Evolutionary conservation across 2,113 vertebrate species (phyloP), one percentile per base, ranked within the genome.

Genomic region (Chloropsis cyanopogon): DNA sequence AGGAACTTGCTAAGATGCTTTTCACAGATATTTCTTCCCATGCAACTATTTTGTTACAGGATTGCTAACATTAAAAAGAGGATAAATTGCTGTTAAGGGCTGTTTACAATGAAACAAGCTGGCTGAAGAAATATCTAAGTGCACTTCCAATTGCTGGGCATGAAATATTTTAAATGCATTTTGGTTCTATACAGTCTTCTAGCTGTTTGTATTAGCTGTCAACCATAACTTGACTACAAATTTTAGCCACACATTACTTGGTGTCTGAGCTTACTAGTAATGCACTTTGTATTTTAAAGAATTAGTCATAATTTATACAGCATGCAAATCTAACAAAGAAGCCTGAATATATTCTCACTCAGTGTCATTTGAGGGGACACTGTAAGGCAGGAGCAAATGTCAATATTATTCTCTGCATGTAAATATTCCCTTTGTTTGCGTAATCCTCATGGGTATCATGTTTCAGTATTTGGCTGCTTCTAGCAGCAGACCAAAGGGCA

Each of bases 361-460:
- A 25, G 20, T 42, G n/a, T 28, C 25, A 91, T 80, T n/a, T 76
- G 76, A 79, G 57, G 46, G 41, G 46, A 25, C 14, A 17, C 35
- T 65, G 31, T 25, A 4, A 86, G 7, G 14, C 50, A 75, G 29
- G 31, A 19, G 25, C 53, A 76, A 82, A 82, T 60, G 25, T 85
- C 46, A 92, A 53, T 82, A 85, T 84, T 79, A 69, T 87, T 82
- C 65, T 79, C n/a, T 46, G 25, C 31, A 91, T 69, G 65, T 69
- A 92, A 94, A 94, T 84, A 95, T 31, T 91, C 41, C 16, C 20
- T 87, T 69, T 86, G 65, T 83, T 94, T 82, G 63, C 61, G 72
- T 69, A 91, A 77, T 92, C 46, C 25, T 72, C 49, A 5, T n/a
- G 73, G 33, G 37, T 46, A 46, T 82, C 46, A 14, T 16, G 29